Percentiles rank a stretch among this genome's conserved stretches.
These are phyloP conservation scores for Lasius platythorax DNA, from an alignment of 2,888 invertebrate genomes.

Conservation along the genomic window DNA sequence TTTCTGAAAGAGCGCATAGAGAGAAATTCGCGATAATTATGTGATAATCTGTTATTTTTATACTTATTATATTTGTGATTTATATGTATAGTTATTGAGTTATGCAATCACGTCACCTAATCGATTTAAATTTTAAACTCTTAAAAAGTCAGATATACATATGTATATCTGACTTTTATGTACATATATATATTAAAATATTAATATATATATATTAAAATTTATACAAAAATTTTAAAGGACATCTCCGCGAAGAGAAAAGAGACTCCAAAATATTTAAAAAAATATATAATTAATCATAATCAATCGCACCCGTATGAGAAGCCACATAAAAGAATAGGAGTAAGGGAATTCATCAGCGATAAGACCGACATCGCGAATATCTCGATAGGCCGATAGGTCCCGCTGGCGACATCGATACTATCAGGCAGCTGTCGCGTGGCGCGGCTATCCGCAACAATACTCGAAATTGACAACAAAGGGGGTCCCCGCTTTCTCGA, in stretches of 20 bases:
- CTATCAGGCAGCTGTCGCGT: constrained; percentile 82
- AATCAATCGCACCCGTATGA: neutral
- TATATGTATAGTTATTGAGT: neutral
- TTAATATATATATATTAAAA: neutral
- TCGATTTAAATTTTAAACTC: neutral
- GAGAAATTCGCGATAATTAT: neutral
- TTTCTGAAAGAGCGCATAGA: neutral
- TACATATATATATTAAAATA: neutral
- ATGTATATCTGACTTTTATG: too few relatives aligned
- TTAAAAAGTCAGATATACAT: neutral
- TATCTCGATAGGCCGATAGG: constrained; percentile 64
- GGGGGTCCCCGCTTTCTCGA: constrained; percentile 71
- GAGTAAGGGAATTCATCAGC: constrained; percentile 20
- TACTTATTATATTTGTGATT: neutral
- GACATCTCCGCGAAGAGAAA: neutral
- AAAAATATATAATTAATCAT: neutral
- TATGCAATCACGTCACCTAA: neutral
- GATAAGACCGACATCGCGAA: constrained; percentile 32
- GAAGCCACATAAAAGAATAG: neutral
- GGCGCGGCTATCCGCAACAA: constrained; percentile 78
- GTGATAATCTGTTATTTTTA: neutral
- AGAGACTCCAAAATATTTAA: neutral
- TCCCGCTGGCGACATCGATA: constrained; percentile 71
- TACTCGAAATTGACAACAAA: constrained; percentile 76
- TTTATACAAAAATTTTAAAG: neutral